Evolutionary conservation across 2,113 vertebrate species (phyloP), one percentile per base, ranked within the genome.

Genomic region (Lanius collurio): DNA sequence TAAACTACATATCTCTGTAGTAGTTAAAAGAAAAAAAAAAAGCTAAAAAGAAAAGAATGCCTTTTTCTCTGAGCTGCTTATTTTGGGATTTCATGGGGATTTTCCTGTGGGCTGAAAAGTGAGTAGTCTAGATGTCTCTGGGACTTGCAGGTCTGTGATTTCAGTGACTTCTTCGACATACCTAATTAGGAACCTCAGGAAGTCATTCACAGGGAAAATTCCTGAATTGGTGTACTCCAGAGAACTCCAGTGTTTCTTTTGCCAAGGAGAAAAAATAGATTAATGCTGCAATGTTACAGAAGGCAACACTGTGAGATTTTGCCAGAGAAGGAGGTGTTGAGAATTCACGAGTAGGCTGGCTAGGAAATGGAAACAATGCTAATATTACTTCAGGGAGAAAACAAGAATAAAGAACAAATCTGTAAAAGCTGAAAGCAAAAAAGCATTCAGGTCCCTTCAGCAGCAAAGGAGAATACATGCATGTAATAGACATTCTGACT

Each of bases 371-470:
- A 90, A 62, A 75, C 60, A 92, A 89, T 62, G 42, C 22, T 96
- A 46, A 85, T 67, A 39, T 86, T 94, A 44, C 88, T 91, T 67
- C 86, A 37, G 93, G 80, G 60, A 81, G 44, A 88, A 92, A 94
- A 87, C 70, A 76, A 93, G 60, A 96, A 26, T 4, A 14, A 82
- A 74, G 30, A 64, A n/a, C 41, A 80, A 73, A 93, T 73, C 46
- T 91, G 79, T 86, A 67, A 53, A 89, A 89, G n/a, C 55, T 59
- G 82, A 64, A 95, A 89, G 31, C 4, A 33, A 91, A 42, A 71
- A 96, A 89, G 92, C 27, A 28, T 84, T 89, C 56, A 82, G 53
- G 68, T 93, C 56, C 0, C 0, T 87, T 87, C 44, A 87, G 60
- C 63, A 86, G 91, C 68, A 82, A 90, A 83, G 44, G 62, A 89